phyloP scores from a whole-genome alignment of 2,113 vertebrate species.

The Tretioscincus oriximinensis region DNA sequence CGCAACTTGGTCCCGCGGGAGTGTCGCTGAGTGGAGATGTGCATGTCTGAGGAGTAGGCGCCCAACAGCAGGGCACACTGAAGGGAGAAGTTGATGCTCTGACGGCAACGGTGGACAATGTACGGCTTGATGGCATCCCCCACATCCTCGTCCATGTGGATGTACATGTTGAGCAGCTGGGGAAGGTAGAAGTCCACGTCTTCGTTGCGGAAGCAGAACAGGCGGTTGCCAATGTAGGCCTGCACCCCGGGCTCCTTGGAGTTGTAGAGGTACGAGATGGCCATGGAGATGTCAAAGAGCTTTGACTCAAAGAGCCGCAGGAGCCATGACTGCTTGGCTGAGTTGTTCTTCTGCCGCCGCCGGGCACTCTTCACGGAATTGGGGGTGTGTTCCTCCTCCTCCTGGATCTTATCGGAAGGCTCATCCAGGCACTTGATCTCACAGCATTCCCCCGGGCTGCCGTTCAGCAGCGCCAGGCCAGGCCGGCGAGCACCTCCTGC shows the following conservation, averaged over 20 bases:
- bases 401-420: slow-evolving; percentile 55
- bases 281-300: slow-evolving; percentile 97
- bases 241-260: slow-evolving; percentile 96
- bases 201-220: slow-evolving; percentile 90
- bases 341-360: slow-evolving; percentile 83
- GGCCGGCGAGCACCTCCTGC: background rate
- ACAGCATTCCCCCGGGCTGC: slow-evolving; percentile 50
- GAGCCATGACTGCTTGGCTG: slow-evolving; percentile 92
- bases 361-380: slow-evolving; percentile 74
- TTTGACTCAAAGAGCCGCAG: slow-evolving; percentile 95
- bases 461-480: slow-evolving; percentile 64
- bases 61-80: slow-evolving; percentile 91
- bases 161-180: slow-evolving; percentile 97
- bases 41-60: slow-evolving; percentile 95
- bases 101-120: slow-evolving; percentile 94
- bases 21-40: slow-evolving; percentile 94
- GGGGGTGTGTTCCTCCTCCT: slow-evolving; percentile 69
- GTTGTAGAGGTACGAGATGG: slow-evolving; percentile 94
- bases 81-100: slow-evolving; percentile 92
- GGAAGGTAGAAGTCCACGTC: slow-evolving; percentile 95
- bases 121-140: slow-evolving; percentile 96
- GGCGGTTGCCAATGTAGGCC: slow-evolving; percentile 93
- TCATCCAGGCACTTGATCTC: slow-evolving; percentile 60
- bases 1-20: slow-evolving; percentile 92
- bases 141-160: slow-evolving; percentile 96